Conservation (phyloP, 2,113 vertebrate species). For the Halichoerus grypus region DNA sequence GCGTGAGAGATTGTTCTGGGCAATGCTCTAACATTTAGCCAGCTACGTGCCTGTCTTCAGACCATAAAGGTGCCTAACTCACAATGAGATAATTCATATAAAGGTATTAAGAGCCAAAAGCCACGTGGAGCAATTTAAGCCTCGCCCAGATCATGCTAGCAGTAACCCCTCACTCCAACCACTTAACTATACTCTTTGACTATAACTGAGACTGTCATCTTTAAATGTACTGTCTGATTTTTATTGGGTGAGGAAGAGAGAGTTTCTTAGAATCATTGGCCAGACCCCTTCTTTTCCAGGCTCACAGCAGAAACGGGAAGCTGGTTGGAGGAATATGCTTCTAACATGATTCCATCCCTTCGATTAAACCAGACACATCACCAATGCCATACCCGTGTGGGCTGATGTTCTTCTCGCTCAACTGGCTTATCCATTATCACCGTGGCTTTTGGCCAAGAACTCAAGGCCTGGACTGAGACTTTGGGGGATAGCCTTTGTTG, state of each 20-base stretch:
- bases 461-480: not conserved
- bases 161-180: not conserved
- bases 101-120: not conserved
- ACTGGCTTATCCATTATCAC: not conserved
- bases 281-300: not conserved
- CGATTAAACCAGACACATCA: not conserved
- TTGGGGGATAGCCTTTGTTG: not conserved
- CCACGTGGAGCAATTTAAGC: fast-evolving
- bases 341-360: not conserved
- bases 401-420: not conserved
- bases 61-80: not conserved
- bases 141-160: not conserved
- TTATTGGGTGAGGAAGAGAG: not conserved
- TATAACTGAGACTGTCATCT: not conserved
- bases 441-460: not conserved
- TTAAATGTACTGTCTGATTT: not conserved
- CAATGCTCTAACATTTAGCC: not conserved
- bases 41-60: not conserved
- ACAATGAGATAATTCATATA: not conserved
- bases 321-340: not conserved
- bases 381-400: not conserved
- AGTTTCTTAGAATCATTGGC: not conserved
- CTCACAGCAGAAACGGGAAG: not conserved
- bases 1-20: not conserved
- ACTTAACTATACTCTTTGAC: too few relatives aligned